Evolutionary conservation across 2,113 vertebrate species (phyloP), one percentile per base, ranked within the genome.

Genomic region (Machaerirhynchus nigripectus): DNA sequence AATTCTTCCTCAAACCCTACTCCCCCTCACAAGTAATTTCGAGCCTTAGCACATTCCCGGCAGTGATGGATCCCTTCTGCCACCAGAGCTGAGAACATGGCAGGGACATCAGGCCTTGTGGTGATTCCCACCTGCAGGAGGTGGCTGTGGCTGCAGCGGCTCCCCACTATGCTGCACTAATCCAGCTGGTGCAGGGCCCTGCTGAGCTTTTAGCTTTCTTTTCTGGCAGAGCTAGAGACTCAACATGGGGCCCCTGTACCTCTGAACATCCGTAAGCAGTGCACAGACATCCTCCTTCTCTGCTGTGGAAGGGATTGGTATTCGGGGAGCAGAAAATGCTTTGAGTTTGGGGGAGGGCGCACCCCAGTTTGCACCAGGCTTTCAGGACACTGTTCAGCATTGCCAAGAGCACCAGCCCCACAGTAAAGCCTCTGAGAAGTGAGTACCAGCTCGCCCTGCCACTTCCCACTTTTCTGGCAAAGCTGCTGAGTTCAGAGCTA

Each of bases 341-440:
- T 53, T 31, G 33, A 40, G 21, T 78, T 9, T 59, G 16, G 5
- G 35, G 24, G 23, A 57, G 24, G n/a, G 21, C 55, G 49, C 7
- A n/a, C 46, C 18, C 5, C 31, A 22, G 26, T 88, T 88, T 86
- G 49, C 46, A 49, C 31, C 1, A 26, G 33, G 49, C n/a, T 88
- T 94, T 79, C 39, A 59, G 40, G 28, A 35, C 26, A 14, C 40
- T 21, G 12, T 44, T 44, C 49, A 44, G 8, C 44, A 74, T 17
- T 63, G 30, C 55, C 50, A 57, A 75, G 76, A 77, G n/a, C 76
- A 92, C 13, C 31, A 71, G 42, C 18, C 42, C 26, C 22, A 35
- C 0, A 2, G 33, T 39, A 50, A 59, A 19, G 23, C 26, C 1
- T 1, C 13, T 31, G 79, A 64, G 33, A 71, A 59, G 6, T 0